Base-by-base conservation (phyloP, 2,888 invertebrate genomes). In the Thysanoteuthis rhombus region DNA sequence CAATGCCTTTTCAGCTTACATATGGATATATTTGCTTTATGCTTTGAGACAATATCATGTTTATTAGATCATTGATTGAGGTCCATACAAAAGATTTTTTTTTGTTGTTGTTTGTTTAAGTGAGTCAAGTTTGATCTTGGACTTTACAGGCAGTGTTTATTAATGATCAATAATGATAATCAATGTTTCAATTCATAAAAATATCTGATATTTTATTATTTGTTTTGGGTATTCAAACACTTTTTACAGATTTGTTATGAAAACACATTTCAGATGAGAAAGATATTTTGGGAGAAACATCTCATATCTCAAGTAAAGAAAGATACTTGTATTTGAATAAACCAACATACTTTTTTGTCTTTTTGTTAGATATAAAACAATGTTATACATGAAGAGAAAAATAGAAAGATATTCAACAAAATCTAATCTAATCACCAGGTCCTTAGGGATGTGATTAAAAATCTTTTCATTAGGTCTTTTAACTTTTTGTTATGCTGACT, bases 1-100 rank as follows among this genome's bases (percentile, higher is more conserved):
- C 75, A 75, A 75, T 75, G 75, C n/a, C n/a, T n/a, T 75, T 75
- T 75, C n/a, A 75, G 75, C n/a, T n/a, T 75, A 75, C 75, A 75
- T 75, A 75, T 75, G 75, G 75, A 75, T 75, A 75, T 75, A 75
- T 75, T 75, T 75, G 75, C 75, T 75, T 75, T n/a, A 32, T 75
- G 75, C 75, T 75, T 75, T 75, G 75, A 75, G 75, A 75, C 75
- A 75, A 75, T 75, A 75, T 75, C n/a, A 75, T n/a, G 75, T 75
- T 75, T 75, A 75, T 75, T 75, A 75, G 75, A 75, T 75, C 75
- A 75, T 75, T 58, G 58, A 58, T 58, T 75, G 75, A 75, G 75
- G n/a, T 75, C 36, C 19, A 75, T 75, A 75, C n/a, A 75, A 75
- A 75, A n/a, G 12, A 10, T 12, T 16, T 25, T 16, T 75, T 75